A percentile compares a stretch with the other conserved stretches of the same genome.
These are phyloP conservation scores for Macroglossus sobrinus DNA, from an alignment of 2,113 vertebrate genomes.

Conservation along the genomic window DNA sequence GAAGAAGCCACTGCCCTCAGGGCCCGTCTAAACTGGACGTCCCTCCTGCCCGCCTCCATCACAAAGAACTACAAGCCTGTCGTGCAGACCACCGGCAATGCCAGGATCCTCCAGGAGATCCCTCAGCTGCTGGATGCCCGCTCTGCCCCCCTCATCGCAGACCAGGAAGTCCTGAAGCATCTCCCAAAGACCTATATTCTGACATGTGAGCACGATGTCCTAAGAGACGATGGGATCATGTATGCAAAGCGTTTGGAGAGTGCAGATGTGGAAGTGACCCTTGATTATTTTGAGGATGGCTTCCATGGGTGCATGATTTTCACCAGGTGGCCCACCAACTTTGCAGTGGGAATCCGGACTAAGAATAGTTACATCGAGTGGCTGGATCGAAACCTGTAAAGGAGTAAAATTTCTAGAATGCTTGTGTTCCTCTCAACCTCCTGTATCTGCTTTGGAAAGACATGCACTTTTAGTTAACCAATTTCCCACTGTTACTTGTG, in stretches of 20 bases:
- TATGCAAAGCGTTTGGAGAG: conserved; percentile 90
- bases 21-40: conserved; percentile 89
- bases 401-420: neutral
- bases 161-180: conserved; percentile 80
- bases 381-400: conserved; percentile 92
- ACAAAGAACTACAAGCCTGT: conserved; percentile 88
- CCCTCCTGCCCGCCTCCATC: conserved; percentile 84
- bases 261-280: conserved; percentile 89
- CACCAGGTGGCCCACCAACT: conserved; percentile 87
- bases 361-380: conserved; percentile 90
- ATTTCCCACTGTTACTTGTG: neutral
- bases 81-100: conserved; percentile 78
- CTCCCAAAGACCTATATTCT: conserved; percentile 93
- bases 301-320: conserved; percentile 98
- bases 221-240: conserved; percentile 95
- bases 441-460: conserved; percentile 14
- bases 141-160: conserved; percentile 90
- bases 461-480: conserved; percentile 35
- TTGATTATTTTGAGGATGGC: conserved; percentile 92
- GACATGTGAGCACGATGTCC: conserved; percentile 95
- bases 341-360: conserved; percentile 87
- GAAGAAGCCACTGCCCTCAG: conserved; percentile 70
- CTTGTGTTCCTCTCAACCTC: neutral
- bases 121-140: conserved; percentile 88
- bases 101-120: conserved; percentile 81